Evolutionary conservation across 2,797 vertebrate genomes (phyloP), one percentile per base, ranked within the genome.

Genomic region (Chelidonichthys spinosus): DNA sequence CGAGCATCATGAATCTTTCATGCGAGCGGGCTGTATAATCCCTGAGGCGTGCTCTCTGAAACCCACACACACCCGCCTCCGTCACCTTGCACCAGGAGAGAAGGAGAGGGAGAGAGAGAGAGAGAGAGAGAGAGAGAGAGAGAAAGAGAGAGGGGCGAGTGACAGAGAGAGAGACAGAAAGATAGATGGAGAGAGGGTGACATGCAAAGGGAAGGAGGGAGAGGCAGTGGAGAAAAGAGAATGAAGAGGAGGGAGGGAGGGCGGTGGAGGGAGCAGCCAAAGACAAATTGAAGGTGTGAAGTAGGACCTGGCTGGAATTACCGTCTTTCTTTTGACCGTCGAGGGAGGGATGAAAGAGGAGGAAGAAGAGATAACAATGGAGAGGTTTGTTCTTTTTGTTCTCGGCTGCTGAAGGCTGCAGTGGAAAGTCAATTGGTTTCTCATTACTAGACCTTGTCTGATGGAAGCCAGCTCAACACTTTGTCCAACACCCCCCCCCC

Each of bases 1-100:
- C 47, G 53, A 87, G 89, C 91, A 87, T 94, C 92, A 95, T 95
- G 94, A 95, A 95, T 95, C 94, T 95, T 95, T 95, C 94, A 95
- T 95, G 92, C 68, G 80, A 91, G 87, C 79, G 66, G 86, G 88
- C 92, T 91, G 89, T 93, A 92, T 95, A 95, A 95, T 95, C 94
- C 95, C 94, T 93, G 92, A 95, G 95, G 95, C 94, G 91, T 90
- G 92, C 87, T 95, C 93, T 89, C 83, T 37, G 78, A 91, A 87
- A 92, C 89, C 81, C 88, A 88, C 90, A 93, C 89, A 93, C 89
- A 89, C 89, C 81, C 85, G 74, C 87, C 82, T 89, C 86, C 88
- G 92, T 92, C 93, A 94, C 94, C 93, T 93, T 91, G 89, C 86
- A 84, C 86, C 64, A 78, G 81, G 76, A 82, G 71, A 83, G 83